Evolutionary conservation across 2,113 vertebrate species (phyloP).

Genomic region (Laticauda colubrina): DNA sequence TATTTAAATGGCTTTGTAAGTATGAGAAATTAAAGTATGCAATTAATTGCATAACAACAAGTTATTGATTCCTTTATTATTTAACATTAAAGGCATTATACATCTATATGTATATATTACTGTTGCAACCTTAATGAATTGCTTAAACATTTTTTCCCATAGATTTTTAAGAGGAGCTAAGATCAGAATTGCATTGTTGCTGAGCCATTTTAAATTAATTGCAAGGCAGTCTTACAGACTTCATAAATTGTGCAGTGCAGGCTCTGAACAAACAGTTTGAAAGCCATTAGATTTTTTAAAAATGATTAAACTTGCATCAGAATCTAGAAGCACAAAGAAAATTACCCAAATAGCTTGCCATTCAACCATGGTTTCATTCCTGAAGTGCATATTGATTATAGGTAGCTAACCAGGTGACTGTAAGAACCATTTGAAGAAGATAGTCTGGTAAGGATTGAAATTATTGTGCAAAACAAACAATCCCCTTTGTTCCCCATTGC

Average conservation of each 20-base stretch:
- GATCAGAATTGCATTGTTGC: conserved; percentile 71
- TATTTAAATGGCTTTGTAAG: conserved; percentile 40
- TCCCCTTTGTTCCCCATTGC: background rate
- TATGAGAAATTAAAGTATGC: conserved; percentile 51
- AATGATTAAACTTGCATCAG: conserved; percentile 65
- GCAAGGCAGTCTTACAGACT: conserved; percentile 66
- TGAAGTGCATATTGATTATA: conserved; percentile 46
- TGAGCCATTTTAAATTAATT: conserved; percentile 71
- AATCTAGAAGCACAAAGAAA: conserved; percentile 63
- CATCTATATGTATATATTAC: conserved; percentile 41
- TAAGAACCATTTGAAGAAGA: conserved; percentile 15
- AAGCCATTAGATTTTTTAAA: conserved; percentile 68
- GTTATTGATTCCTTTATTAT: conserved; percentile 59
- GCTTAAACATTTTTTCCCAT: conserved; percentile 64
- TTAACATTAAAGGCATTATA: conserved; percentile 51
- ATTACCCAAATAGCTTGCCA: conserved; percentile 17
- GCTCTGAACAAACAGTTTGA: conserved; percentile 70
- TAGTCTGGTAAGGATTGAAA: background rate
- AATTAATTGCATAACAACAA: conserved; percentile 57
- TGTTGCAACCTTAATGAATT: conserved; percentile 71
- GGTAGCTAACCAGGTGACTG: conserved; percentile 50
- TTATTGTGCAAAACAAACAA: background rate
- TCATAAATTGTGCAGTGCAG: conserved; percentile 69
- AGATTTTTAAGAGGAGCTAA: conserved; percentile 67
- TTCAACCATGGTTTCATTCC: conserved; percentile 41